phyloP scores from a whole-genome alignment of 2,797 vertebrate species.

The Microhierax caerulescens region DNA sequence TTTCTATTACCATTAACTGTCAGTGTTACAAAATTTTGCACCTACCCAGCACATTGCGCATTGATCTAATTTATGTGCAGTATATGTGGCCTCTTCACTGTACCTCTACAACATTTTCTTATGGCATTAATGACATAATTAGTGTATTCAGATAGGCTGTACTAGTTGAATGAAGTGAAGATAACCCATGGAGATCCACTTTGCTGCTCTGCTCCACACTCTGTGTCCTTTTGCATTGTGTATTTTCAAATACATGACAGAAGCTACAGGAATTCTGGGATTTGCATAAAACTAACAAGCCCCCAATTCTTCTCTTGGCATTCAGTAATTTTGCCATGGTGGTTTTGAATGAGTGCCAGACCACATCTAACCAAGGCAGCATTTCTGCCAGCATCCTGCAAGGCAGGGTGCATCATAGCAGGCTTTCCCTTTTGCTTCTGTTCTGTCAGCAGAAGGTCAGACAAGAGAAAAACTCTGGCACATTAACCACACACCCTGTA shows the following conservation, averaged over 20 bases:
- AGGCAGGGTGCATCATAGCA: background rate
- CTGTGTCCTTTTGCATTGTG: constrained; percentile 6
- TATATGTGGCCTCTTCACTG: background rate
- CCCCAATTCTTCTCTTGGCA: constrained; percentile 34
- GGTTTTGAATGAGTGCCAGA: constrained; percentile 44
- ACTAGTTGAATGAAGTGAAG: background rate
- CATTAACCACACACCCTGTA: background rate
- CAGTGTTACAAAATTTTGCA: background rate
- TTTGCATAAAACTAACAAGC: constrained; percentile 61
- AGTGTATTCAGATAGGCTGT: background rate
- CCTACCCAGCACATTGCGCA: background rate
- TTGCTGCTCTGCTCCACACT: constrained; percentile 26
- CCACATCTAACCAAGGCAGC: background rate
- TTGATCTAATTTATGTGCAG: background rate
- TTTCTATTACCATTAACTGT: background rate
- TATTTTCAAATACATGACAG: constrained; percentile 51
- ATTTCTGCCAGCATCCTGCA: background rate
- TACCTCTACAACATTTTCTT: background rate
- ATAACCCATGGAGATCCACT: constrained; percentile 49
- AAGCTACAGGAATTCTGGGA: constrained; percentile 49
- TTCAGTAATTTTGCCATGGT: constrained; percentile 29
- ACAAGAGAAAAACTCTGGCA: background rate
- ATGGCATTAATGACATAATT: constrained; percentile 41
- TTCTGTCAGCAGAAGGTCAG: background rate
- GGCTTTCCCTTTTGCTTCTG: background rate